Evolutionary conservation across 1,140 invertebrate species (phyloP), one percentile per base, ranked within the genome.

Genomic region (Papilio aristodemus): DNA sequence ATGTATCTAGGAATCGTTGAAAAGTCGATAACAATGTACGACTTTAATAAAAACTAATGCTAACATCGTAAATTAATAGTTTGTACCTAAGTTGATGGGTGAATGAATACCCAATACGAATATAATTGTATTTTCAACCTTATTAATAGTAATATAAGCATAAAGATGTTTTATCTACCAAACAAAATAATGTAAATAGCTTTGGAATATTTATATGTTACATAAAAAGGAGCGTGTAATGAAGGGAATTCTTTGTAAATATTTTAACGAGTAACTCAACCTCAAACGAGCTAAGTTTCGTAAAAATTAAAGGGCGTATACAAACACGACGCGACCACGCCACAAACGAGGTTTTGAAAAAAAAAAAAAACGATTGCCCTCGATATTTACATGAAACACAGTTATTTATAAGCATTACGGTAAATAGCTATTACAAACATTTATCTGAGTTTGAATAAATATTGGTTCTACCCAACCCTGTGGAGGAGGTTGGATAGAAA

Each of bases 191-290:
- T 17, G 9, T 50, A 50, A 50, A 50, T 50, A 50, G 8, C 2
- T 8, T 9, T 50, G 9, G 11, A 50, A 50, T 7, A 50, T 22
- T 22, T 17, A 50, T 9, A 50, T n/a, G n/a, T n/a, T n/a, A n/a
- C n/a, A n/a, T n/a, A 50, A 50, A 50, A 10, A 50, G 19, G 9
- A 50, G 19, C 46, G 9, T 10, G n/a, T 13, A 25, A 3, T 25
- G 22, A 22, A 50, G 46, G 11, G 46, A 50, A 50, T 50, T 50
- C 46, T 19, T 50, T 50, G 46, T 50, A 50, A 50, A 50, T 50
- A 50, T 50, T 50, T 50, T 50, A 50, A 50, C 46, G 46, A 50
- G 46, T 50, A 25, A 9, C 46, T 22, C 19, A 54, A 54, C 46
- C 46, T 54, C 46, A 54, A 54, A 54, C 46, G 19, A 50, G 17